phyloP scores from a whole-genome alignment of 2,113 vertebrate genomes.

The Charina bottae region DNA sequence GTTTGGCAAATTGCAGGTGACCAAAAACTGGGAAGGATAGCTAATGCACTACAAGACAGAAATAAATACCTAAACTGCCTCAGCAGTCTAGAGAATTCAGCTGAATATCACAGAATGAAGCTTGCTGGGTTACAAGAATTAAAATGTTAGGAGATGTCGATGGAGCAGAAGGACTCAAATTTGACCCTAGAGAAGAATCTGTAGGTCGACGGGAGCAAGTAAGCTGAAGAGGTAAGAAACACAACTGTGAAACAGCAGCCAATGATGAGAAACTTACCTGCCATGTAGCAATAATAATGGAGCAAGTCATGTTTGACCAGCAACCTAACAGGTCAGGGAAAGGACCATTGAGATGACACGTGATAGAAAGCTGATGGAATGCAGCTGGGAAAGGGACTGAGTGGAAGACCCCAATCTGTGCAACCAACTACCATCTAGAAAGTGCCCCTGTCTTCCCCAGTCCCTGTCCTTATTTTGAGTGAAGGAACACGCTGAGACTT shows the following conservation, averaged over 20 bases:
- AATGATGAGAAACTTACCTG: background rate
- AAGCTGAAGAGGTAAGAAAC: background rate
- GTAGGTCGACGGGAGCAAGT: background rate
- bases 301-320: background rate
- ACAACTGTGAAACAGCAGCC: background rate
- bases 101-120: background rate
- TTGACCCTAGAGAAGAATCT: background rate
- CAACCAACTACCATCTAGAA: background rate
- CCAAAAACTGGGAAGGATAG: background rate
- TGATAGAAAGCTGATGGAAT: background rate
- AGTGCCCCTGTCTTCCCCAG: background rate
- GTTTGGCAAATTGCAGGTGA: background rate
- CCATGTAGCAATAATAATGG: too few relatives aligned
- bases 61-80: background rate
- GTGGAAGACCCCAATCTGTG: background rate
- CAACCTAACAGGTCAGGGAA: background rate
- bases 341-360: background rate
- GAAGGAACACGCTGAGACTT: too few relatives aligned
- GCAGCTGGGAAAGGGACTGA: background rate
- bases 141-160: background rate
- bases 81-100: background rate
- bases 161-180: background rate
- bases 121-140: background rate
- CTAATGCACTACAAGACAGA: background rate
- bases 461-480: too few relatives aligned